Base-by-base conservation (phyloP, 2,888 invertebrate genomes). In the Capitulum mitella region DNA sequence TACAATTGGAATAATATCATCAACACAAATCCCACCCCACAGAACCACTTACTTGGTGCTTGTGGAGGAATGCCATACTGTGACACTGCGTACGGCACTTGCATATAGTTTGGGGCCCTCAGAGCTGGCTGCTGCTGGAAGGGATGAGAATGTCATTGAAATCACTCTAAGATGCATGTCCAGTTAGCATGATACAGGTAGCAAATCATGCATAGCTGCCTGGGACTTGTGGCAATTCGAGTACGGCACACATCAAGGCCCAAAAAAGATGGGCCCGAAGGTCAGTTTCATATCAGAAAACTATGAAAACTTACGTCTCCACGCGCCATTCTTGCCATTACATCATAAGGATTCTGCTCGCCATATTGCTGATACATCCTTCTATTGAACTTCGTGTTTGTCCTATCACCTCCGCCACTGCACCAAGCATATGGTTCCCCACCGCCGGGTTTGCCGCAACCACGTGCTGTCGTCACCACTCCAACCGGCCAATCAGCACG, bases 371-470 rank as follows among this genome's bases (percentile, higher is more conserved):
- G 70, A 37, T 70, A 70, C 70, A 70, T 70, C 3, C 16, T 64
- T 37, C 16, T 61, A 61, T 37, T 64, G 3, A 34, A 37, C 34
- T 6, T 26, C 8, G 26, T 26, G 19, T 26, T 54, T 54, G 1
- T 26, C 54, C 16, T n/a, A 14, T 26, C 54, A 54, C 54, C 26
- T 54, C 26, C 26, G 26, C 6, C 26, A n/a, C 43, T 8, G 43
- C n/a, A 40, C 70, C 70, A 16, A 70, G 70, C 70, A 70, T 70
- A 70, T 70, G 70, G 70, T 70, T 1, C 26, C 70, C 14, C 64
- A 19, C 70, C 34, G 70, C 70, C 70, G 40, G 70, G 40, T 70
- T 70, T 40, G 70, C 70, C 70, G 70, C 70, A 70, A 70, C 70
- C 70, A 70, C 70, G 70, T 70, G 70, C 70, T 70, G 70, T 70